A percentile compares a stretch with the other conserved stretches of the same genome.
Evolutionary conservation across 2,797 vertebrate species (phyloP).

Genomic region (Amazonetta brasiliensis): DNA sequence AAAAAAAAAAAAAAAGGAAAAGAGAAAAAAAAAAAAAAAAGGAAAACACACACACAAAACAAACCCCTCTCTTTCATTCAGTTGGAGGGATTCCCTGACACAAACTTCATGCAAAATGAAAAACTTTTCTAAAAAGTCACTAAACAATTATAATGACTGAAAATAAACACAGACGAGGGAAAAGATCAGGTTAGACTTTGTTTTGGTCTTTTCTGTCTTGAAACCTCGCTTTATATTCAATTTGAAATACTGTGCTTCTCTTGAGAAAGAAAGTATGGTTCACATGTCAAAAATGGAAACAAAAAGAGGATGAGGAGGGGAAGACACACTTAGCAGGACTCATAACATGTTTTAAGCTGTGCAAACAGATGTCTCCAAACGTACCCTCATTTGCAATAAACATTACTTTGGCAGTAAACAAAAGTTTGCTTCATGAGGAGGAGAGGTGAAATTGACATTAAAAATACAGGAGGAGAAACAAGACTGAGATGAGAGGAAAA

Average conservation of each 20-base stretch:
- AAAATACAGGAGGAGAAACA: slow-evolving; percentile 30
- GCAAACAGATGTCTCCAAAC: slow-evolving; percentile 49
- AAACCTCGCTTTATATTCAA: not conserved
- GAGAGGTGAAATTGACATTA: slow-evolving; percentile 28
- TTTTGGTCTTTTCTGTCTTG: not conserved
- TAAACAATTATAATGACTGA: not conserved
- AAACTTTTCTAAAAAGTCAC: not conserved
- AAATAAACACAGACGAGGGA: not conserved
- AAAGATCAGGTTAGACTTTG: not conserved
- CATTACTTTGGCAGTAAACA: slow-evolving; percentile 32
- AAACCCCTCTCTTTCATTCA: not conserved
- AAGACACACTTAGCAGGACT: slow-evolving; percentile 28
- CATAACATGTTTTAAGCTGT: slow-evolving; percentile 23
- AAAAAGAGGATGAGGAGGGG: slow-evolving; percentile 25
- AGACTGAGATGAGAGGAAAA: not conserved
- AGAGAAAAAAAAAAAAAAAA: not conserved
- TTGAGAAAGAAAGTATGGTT: slow-evolving; percentile 7
- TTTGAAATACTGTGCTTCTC: not conserved
- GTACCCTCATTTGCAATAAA: slow-evolving; percentile 48
- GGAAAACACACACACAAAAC: not conserved
- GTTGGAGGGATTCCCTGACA: not conserved
- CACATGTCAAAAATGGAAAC: slow-evolving; percentile 7
- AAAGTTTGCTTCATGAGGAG: slow-evolving; percentile 14
- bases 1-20: not conserved
- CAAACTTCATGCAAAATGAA: slow-evolving; percentile 35